Base-by-base conservation (phyloP, 2,888 invertebrate species). In the Pasiphila rectangulata region DNA sequence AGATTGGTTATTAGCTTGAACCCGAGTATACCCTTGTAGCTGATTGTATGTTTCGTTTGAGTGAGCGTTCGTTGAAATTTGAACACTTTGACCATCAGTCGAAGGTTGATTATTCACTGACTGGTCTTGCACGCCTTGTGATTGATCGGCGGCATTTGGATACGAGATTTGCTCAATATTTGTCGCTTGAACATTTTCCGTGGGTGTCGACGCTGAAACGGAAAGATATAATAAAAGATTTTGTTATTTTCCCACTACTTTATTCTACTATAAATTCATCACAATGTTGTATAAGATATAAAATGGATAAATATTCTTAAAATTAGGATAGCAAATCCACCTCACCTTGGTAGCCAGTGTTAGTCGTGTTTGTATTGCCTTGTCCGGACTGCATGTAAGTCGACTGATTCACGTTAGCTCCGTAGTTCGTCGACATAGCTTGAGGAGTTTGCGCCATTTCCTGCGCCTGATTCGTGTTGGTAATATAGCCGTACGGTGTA, bases 401-500 rank as follows among this genome's bases (percentile, higher is more conserved):
- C 13, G 88, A 77, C 61, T 83, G 82, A 48, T 82, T 83, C 32
- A 74, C 48, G 43, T 78, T 69, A 23, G 78, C 75, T 3, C 78
- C 75, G 34, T 82, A 83, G 50, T 79, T 83, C 0, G 79, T 79
- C 1, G 74, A 51, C n/a, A 54, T 63, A 15, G 71, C 61, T 37
- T 74, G 62, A 0, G 72, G 46, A 27, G 66, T 59, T 1, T 67
- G 64, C n/a, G 61, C 54, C 7, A 62, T 59, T 58, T 76, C 79
- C 54, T 69, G 75, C 2, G 72, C 57, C 51, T 82, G 79, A 51
- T 67, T 75, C 1, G 73, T 63, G 27, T 57, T 61, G 2, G 77
- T 83, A 54, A 84, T 82, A 55, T 89, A 87, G 0, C 90, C 90
- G 41, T 90, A 90, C 0, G 88, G 89, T 4, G 74, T 61, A 54